Percentiles rank a stretch among this genome's conserved stretches.
These are phyloP conservation scores for Trogon surrucura DNA, from an alignment of 2,113 vertebrate genomes.

Conservation along the genomic window DNA sequence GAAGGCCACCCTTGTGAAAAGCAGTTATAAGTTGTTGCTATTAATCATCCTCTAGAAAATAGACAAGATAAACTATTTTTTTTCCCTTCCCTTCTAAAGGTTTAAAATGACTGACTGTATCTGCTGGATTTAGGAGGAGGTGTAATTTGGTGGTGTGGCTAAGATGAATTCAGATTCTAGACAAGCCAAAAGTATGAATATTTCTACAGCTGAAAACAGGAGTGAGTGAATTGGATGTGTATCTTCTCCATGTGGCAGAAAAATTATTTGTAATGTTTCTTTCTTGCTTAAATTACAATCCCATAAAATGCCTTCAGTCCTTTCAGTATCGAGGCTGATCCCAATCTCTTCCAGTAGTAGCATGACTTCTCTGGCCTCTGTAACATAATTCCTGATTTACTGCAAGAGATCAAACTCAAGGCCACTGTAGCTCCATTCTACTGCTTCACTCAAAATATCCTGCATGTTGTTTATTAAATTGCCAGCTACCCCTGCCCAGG, in stretches of 20 bases:
- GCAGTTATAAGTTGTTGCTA: not conserved
- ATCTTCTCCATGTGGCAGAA: not conserved
- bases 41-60: not conserved
- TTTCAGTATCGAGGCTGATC: not conserved
- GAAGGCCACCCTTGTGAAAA: not conserved
- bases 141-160: not conserved
- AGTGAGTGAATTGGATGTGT: not conserved
- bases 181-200: not conserved
- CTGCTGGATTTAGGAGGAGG: not conserved
- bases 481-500: not conserved
- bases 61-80: not conserved
- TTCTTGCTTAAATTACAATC: not conserved
- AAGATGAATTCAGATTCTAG: not conserved
- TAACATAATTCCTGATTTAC: not conserved
- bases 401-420: not conserved
- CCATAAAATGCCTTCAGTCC: not conserved
- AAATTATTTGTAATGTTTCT: not conserved
- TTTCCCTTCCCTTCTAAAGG: conserved; percentile 14
- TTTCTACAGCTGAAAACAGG: not conserved
- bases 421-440: not conserved
- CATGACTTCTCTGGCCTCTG: not conserved
- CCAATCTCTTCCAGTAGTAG: not conserved
- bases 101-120: conserved; percentile 1
- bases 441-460: not conserved
- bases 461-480: not conserved